These are phyloP conservation scores for Phylloscopus trochilus DNA, from an alignment of 2,113 vertebrate genomes.

Conservation along the genomic window DNA sequence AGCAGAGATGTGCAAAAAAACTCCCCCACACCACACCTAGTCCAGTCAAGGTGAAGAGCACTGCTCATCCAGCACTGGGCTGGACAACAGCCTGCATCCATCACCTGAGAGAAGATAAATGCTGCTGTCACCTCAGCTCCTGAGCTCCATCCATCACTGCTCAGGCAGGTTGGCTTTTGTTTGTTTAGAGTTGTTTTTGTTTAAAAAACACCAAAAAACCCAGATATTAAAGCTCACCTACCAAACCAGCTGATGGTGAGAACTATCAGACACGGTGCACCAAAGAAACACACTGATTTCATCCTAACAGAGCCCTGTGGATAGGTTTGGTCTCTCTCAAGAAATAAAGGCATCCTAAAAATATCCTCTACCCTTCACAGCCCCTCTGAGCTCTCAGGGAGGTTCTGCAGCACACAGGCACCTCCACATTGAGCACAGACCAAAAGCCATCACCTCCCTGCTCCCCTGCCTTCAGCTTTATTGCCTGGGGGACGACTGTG, in stretches of 20 bases:
- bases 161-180: neutral
- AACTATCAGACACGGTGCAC: neutral
- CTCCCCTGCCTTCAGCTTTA: neutral
- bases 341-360: neutral
- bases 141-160: neutral
- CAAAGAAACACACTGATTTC: neutral
- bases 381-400: fast-evolving
- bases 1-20: neutral
- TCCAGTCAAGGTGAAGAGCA: conserved; percentile 11
- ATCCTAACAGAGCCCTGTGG: neutral
- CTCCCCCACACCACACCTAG: neutral
- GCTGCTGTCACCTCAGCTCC: neutral
- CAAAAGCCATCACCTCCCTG: neutral
- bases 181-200: neutral
- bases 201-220: neutral
- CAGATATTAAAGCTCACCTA: neutral
- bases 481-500: neutral
- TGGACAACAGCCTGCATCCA: neutral
- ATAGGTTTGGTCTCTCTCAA: neutral
- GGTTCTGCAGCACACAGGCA: neutral
- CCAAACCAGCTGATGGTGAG: neutral
- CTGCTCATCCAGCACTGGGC: neutral
- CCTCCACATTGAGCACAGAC: neutral
- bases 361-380: neutral
- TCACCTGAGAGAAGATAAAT: conserved; percentile 24